A percentile compares a stretch with the other conserved stretches of the same genome.
Conservation (phyloP, 2,113 vertebrate species). For the Gambusia holbrooki region DNA sequence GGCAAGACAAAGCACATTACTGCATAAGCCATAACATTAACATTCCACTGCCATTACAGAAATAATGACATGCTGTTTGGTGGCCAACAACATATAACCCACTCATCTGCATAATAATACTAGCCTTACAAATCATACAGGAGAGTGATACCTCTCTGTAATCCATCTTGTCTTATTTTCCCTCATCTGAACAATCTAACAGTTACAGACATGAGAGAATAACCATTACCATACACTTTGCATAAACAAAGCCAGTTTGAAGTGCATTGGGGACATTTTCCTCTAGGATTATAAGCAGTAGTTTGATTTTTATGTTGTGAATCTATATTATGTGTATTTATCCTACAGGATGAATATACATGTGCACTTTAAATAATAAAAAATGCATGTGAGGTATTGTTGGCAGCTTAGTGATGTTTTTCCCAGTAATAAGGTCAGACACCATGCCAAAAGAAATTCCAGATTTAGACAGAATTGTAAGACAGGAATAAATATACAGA, state of each 20-base stretch:
- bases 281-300: slow-evolving; percentile 3
- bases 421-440: not conserved
- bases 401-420: not conserved
- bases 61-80: slow-evolving; percentile 66
- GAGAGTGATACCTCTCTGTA: slow-evolving; percentile 42
- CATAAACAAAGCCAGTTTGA: slow-evolving; percentile 49
- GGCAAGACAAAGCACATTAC: slow-evolving; percentile 36
- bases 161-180: slow-evolving; percentile 53
- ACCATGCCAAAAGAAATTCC: not conserved
- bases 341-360: not conserved
- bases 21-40: slow-evolving; percentile 47
- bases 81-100: slow-evolving; percentile 58
- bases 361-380: not conserved
- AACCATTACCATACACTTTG: slow-evolving; percentile 48
- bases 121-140: slow-evolving; percentile 45
- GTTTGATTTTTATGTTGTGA: slow-evolving; percentile 12
- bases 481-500: not conserved
- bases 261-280: slow-evolving; percentile 37
- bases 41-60: slow-evolving; percentile 52
- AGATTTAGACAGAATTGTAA: not conserved
- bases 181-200: slow-evolving; percentile 11
- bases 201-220: slow-evolving; percentile 8
- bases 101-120: slow-evolving; percentile 74
- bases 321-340: slow-evolving; percentile 6
- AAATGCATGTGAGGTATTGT: not conserved